Conservation (phyloP, 2,113 vertebrate species). For the Gymnocephalus cernua region DNA sequence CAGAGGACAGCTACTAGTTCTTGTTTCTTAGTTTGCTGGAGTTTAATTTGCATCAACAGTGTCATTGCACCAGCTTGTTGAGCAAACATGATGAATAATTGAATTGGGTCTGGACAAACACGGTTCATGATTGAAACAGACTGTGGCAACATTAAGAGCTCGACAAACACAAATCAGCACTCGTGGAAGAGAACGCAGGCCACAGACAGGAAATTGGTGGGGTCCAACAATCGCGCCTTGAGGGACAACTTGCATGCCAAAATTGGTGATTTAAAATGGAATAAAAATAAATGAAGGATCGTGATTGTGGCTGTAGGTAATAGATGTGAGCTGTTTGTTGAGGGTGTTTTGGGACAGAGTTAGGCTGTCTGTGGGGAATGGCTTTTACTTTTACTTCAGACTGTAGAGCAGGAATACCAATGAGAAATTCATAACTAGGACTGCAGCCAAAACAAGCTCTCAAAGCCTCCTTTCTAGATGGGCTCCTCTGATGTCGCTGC, state of each 20-base stretch:
- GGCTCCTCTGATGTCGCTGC: constrained; percentile 49
- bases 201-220: constrained; percentile 18
- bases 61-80: constrained; percentile 9
- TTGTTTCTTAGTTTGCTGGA: constrained; percentile 10
- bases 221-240: constrained; percentile 19
- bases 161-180: constrained; percentile 38
- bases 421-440: constrained; percentile 60
- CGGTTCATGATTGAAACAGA: constrained; percentile 54
- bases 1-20: not conserved
- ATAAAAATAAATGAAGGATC: constrained; percentile 28
- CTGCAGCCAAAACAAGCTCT: constrained; percentile 54
- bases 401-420: constrained; percentile 59
- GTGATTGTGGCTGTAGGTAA: not conserved
- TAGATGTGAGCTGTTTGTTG: constrained; percentile 16
- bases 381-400: constrained; percentile 43
- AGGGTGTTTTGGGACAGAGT: constrained; percentile 12
- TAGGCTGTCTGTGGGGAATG: constrained; percentile 16
- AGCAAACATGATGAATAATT: constrained; percentile 65
- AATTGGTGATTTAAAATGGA: constrained; percentile 31
- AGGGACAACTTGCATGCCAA: not conserved
- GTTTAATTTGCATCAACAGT: constrained; percentile 3
- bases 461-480: constrained; percentile 46
- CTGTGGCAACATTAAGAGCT: constrained; percentile 49
- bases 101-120: constrained; percentile 63
- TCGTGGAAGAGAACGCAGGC: not conserved